Conservation (phyloP, 2,888 invertebrate genomes). For the Cataglyphis livida region DNA sequence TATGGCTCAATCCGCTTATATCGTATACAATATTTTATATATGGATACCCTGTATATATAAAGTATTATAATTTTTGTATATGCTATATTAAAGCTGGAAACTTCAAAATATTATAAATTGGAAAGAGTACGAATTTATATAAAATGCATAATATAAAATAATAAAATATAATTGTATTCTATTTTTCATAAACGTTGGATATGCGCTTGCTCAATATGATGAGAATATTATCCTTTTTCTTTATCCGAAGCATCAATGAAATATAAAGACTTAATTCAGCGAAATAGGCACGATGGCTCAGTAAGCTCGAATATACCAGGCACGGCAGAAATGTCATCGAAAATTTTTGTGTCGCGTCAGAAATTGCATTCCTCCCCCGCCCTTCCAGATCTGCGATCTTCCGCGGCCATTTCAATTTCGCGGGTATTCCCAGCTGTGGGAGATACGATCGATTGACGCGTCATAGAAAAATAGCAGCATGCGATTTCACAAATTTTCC, state of each 20-base stretch:
- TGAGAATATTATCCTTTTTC: not conserved
- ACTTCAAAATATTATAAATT: not conserved
- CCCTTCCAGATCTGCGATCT: constrained; percentile 19
- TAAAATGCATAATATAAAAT: not conserved
- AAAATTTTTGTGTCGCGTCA: constrained; percentile 54
- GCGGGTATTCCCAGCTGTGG: constrained; percentile 43
- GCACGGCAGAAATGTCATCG: constrained; percentile 47
- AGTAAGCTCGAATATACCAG: constrained; percentile 38
- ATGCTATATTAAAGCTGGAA: not conserved
- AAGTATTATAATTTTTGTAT: not conserved
- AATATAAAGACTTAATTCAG: constrained; percentile 35
- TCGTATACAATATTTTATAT: not conserved
- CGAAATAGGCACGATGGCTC: constrained; percentile 38
- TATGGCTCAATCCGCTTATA: not conserved
- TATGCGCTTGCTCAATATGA: not conserved
- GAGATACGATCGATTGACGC: constrained; percentile 50
- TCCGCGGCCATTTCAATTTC: constrained; percentile 53
- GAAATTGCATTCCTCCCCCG: constrained; percentile 49
- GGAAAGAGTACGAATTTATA: not conserved
- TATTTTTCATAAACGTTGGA: constrained; percentile 11
- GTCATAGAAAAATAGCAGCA: constrained; percentile 48
- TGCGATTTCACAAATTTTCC: constrained; percentile 42
- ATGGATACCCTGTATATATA: not conserved
- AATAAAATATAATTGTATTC: not conserved
- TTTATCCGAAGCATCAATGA: not conserved